Evolutionary conservation across 2,797 vertebrate species (phyloP), one percentile per base, ranked within the genome.

Genomic region (Lacerta bilineata): DNA sequence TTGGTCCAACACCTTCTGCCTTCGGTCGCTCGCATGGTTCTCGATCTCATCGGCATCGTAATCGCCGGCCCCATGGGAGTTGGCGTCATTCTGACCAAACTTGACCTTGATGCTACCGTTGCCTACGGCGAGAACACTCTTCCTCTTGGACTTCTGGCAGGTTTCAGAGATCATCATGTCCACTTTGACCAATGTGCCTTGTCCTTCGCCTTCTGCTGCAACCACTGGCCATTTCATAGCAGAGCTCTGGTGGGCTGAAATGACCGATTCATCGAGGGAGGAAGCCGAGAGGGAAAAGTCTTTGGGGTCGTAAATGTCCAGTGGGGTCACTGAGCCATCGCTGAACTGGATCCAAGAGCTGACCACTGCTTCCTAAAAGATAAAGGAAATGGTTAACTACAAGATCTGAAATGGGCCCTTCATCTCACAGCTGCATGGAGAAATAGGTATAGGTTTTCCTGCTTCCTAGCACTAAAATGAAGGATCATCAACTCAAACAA

Each of bases 271-370:
- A 0, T 99, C 98, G 59, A 99, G 94, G 1, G 99, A 99, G 29
- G 96, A 96, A 69, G 98, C 98, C 0, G 97, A 97, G 84, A 99
- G 97, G 13, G 98, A 95, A 89, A 99, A 99, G 92, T 98, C 98
- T 89, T 98, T 97, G 0, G 97, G 50, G 93, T 98, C 97, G 10
- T 99, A 99, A 71, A 99, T 97, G 93, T 99, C 98, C 89, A 99
- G 95, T 0, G 98, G 98, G 0, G 98, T 98, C 85, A 97, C 97
- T 0, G 98, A 98, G 93, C 98, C 98, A 0, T 99, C 99, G 1
- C 98, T 99, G 97, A 99, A 99, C 95, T 98, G 98, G 23, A 99
- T 97, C 99, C 99, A 99, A 5, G 97, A 97, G 88, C 98, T 99
- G 91, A 99, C 96, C 92, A 99, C 94, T 4, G 98, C 98, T 94